A percentile compares a stretch with the other conserved stretches of the same genome.
These are phyloP conservation scores for Dipodomys spectabilis DNA, from an alignment of 2,113 vertebrate genomes.

Conservation along the genomic window DNA sequence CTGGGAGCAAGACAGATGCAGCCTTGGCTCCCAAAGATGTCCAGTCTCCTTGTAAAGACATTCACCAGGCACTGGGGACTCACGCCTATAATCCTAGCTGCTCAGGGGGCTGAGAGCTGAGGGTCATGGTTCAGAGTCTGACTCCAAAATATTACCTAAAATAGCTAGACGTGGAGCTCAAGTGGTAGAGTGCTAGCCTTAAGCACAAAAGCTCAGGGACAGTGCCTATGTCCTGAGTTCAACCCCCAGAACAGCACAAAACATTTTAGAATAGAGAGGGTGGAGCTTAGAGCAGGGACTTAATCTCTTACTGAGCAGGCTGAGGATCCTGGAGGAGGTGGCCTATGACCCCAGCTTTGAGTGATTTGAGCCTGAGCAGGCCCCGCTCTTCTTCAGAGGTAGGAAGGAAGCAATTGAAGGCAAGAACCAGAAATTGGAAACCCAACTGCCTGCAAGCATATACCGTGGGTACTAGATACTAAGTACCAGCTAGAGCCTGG, in stretches of 20 bases:
- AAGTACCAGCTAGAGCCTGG: background rate
- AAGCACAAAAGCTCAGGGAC: background rate
- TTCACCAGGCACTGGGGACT: too few relatives aligned
- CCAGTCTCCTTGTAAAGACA: background rate
- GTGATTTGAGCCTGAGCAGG: background rate
- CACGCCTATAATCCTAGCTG: too few relatives aligned
- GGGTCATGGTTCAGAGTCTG: too few relatives aligned
- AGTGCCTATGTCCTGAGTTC: too few relatives aligned
- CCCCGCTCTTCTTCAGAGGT: background rate
- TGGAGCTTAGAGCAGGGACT: background rate
- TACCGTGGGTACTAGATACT: too few relatives aligned
- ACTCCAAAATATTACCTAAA: too few relatives aligned
- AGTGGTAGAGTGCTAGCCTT: background rate
- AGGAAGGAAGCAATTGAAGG: background rate
- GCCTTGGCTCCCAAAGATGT: background rate
- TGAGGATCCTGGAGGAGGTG: background rate
- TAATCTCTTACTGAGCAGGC: background rate
- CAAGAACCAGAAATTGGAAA: background rate
- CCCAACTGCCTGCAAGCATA: too few relatives aligned
- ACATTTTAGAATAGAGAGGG: background rate
- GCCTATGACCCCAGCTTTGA: background rate
- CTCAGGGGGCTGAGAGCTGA: too few relatives aligned
- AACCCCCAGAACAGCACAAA: too few relatives aligned
- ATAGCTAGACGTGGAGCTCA: too few relatives aligned
- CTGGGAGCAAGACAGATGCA: background rate